Evolutionary conservation across 2,888 invertebrate genomes (phyloP).

Genomic region (Campoletis raptor): DNA sequence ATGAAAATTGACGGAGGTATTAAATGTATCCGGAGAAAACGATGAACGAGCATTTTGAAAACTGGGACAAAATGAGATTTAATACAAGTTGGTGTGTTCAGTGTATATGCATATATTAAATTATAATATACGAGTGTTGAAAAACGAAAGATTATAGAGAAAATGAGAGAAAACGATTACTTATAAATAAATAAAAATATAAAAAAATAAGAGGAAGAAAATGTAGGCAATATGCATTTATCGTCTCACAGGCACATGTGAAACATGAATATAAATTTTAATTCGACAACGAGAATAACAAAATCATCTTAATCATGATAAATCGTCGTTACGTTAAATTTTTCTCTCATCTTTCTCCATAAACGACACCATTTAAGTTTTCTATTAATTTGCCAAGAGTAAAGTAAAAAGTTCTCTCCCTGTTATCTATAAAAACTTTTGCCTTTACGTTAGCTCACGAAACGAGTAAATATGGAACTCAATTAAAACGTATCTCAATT

Average conservation of each 20-base stretch:
- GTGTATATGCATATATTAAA: conserved; percentile 9
- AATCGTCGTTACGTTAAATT: conserved; percentile 35
- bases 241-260: background rate
- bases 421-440: background rate
- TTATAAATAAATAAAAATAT: background rate
- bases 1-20: conserved; percentile 61
- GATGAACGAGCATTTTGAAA: conserved; percentile 48
- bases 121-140: conserved; percentile 10
- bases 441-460: background rate
- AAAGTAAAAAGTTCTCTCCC: conserved; percentile 5
- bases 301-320: conserved; percentile 20
- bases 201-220: conserved; percentile 13
- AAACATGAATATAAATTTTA: conserved; percentile 3
- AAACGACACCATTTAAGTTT: conserved; percentile 22
- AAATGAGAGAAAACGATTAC: conserved; percentile 58
- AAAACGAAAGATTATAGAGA: conserved; percentile 34
- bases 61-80: conserved; percentile 60
- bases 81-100: background rate
- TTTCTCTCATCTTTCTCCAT: conserved; percentile 21
- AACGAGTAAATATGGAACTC: background rate
- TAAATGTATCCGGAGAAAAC: conserved; percentile 63
- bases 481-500: conserved; percentile 31
- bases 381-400: background rate
- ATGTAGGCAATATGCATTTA: conserved; percentile 31
- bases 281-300: conserved; percentile 39